These are phyloP conservation scores for Listrodromus nycthemerus DNA, from an alignment of 2,888 invertebrate genomes.

Conservation along the genomic window DNA sequence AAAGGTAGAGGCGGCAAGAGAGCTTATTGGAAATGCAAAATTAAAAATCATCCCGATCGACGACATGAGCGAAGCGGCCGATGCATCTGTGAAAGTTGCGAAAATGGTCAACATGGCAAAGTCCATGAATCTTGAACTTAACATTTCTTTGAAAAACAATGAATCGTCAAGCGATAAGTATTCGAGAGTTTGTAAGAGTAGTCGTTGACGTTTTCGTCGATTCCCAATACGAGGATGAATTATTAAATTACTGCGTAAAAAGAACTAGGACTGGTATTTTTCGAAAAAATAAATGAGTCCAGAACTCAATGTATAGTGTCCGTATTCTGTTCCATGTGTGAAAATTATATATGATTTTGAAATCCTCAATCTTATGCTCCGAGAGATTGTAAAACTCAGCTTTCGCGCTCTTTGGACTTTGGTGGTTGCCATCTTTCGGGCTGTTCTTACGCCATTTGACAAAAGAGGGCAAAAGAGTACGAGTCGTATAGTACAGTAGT, in stretches of 20 bases:
- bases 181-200: constrained; percentile 44
- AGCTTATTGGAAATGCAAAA: constrained; percentile 91
- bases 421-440: constrained; percentile 50
- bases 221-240: not conserved
- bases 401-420: constrained; percentile 62
- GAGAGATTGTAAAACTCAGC: constrained; percentile 2
- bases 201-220: not conserved
- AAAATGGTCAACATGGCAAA: constrained; percentile 92
- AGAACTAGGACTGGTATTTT: not conserved
- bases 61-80: constrained; percentile 93
- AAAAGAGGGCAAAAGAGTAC: constrained; percentile 15
- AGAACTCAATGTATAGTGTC: not conserved
- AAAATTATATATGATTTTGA: constrained; percentile 6
- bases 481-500: not conserved
- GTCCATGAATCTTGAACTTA: constrained; percentile 92
- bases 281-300: not conserved
- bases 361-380: not conserved
- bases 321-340: not conserved
- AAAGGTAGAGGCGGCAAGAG: constrained; percentile 93
- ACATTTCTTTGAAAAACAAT: constrained; percentile 75
- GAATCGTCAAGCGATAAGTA: constrained; percentile 37
- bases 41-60: constrained; percentile 93
- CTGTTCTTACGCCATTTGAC: constrained; percentile 52
- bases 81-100: constrained; percentile 91
- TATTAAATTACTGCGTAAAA: not conserved